Base-by-base conservation (phyloP, 2,113 vertebrate species). In the Hypomesus transpacificus region DNA sequence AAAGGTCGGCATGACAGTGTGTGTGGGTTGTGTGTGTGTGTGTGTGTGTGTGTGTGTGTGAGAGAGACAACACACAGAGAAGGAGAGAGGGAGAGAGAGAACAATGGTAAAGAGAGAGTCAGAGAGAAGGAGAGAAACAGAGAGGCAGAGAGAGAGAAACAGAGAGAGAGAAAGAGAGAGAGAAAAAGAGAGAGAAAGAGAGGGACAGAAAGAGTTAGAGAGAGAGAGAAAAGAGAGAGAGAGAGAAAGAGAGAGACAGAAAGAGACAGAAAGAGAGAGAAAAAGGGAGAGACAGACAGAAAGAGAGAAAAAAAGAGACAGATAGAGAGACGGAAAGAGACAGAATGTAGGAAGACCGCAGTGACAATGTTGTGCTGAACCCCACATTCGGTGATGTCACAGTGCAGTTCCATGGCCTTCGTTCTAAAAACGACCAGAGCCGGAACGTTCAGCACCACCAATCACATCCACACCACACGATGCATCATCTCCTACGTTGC, bases 71-170 rank as follows among this genome's bases (percentile, higher is more conserved):
- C 1, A 58, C 60, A 70, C 31, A 57, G 46, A 6, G 3, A 5
- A 9, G 20, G 5, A 16, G 9, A 46, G 13, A 8, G 51, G 24
- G 14, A 60, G 14, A 21, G 17, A 7, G 31, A 58, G n/a, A n/a
- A n/a, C n/a, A n/a, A n/a, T n/a, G n/a, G n/a, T n/a, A n/a, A n/a
- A 46, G 13, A 8, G 51, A 39, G 14, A 60, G 14, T 16, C 18
- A 7, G 31, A 58, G 8, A 4, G 8, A 4, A 20, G 16, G 21
- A 70, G 5, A 61, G 1, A 52, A 1, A 24, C 52, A 51, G 31
- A 52, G 60, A 78, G 69, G 71, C n/a, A 75, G 50, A 60, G 60
- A 6, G 22, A 74, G 75, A 78, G 63, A 57, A 4, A 71, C 68
- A 75, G 82, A 59, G 50, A 50, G 73, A 17, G 66, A 57, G 61